Conservation (phyloP, 2,888 invertebrate species). For the Morpho helenor region DNA sequence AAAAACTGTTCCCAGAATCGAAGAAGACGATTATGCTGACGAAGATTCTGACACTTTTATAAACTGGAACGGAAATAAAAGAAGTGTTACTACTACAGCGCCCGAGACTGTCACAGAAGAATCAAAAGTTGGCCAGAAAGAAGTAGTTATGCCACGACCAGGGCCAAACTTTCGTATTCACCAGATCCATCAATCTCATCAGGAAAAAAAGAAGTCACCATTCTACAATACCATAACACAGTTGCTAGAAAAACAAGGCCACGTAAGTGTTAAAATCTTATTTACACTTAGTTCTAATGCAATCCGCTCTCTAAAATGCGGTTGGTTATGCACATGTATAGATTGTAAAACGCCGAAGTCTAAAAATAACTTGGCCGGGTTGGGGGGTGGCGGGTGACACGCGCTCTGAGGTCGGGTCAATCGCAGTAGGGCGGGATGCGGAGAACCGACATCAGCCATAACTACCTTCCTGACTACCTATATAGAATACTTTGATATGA, state of each 20-base stretch:
- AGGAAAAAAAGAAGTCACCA: conserved; percentile 48
- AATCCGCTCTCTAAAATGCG: conserved; percentile 21
- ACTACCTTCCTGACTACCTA: conserved; percentile 33
- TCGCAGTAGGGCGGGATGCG: conserved; percentile 46
- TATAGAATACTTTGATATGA: conserved; percentile 26
- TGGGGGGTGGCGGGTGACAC: conserved; percentile 67
- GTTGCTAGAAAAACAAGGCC: conserved; percentile 64
- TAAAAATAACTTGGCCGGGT: conserved; percentile 74
- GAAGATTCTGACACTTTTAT: conserved; percentile 71
- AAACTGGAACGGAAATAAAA: conserved; percentile 74
- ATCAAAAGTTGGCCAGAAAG: conserved; percentile 77
- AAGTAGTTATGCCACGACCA: conserved; percentile 81
- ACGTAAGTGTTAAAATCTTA: conserved; percentile 63
- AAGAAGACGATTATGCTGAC: conserved; percentile 54
- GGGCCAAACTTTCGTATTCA: conserved; percentile 62
- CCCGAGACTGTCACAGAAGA: conserved; percentile 43
- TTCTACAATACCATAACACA: conserved; percentile 76
- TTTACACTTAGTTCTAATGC: conserved; percentile 1
- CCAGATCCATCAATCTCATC: conserved; percentile 43
- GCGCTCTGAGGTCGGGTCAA: conserved; percentile 69
- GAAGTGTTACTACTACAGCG: conserved; percentile 59
- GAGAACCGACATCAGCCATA: conserved; percentile 36
- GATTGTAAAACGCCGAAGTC: conserved; percentile 56
- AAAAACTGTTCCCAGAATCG: conserved; percentile 60
- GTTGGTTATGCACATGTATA: conserved; percentile 40